These are phyloP conservation scores for Eriocheir sinensis DNA, from an alignment of 1,140 invertebrate genomes.

Conservation along the genomic window DNA sequence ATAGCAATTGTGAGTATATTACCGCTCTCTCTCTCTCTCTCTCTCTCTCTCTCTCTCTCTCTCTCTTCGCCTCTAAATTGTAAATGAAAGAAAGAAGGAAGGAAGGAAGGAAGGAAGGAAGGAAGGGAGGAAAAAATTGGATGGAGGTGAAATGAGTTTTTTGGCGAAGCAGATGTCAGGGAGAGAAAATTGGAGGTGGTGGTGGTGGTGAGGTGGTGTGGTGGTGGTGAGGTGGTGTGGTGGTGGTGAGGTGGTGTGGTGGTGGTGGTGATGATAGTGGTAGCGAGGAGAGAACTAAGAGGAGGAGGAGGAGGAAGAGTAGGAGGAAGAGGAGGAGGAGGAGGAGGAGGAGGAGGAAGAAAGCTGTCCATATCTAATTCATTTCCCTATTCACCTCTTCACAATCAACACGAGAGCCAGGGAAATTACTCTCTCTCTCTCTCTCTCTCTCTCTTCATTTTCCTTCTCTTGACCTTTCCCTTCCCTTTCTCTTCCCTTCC, in stretches of 20 bases:
- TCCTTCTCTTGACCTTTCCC: not conserved
- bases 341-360: not conserved
- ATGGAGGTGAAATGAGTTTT: too few relatives aligned
- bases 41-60: slow-evolving; percentile 4
- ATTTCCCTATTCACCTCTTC: too few relatives aligned
- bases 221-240: too few relatives aligned
- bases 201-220: too few relatives aligned
- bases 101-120: too few relatives aligned
- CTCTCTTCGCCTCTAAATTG: not conserved
- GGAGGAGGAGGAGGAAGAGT: not conserved
- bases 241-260: too few relatives aligned
- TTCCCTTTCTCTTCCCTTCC: not conserved
- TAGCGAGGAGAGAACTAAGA: not conserved
- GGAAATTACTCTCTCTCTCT: not conserved
- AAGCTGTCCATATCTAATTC: too few relatives aligned
- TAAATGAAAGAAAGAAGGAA: not conserved
- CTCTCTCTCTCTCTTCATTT: not conserved
- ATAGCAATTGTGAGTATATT: too few relatives aligned
- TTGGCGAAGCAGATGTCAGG: too few relatives aligned
- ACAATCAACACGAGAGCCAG: not conserved
- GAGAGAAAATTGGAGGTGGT: too few relatives aligned
- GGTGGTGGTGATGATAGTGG: too few relatives aligned
- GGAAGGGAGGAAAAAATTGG: too few relatives aligned
- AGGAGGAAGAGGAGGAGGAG: not conserved
- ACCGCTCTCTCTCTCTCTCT: not conserved